Percentiles rank a stretch among this genome's conserved stretches.
phyloP scores from a whole-genome alignment of 1,140 invertebrate species.

The Metaphire vulgaris region DNA sequence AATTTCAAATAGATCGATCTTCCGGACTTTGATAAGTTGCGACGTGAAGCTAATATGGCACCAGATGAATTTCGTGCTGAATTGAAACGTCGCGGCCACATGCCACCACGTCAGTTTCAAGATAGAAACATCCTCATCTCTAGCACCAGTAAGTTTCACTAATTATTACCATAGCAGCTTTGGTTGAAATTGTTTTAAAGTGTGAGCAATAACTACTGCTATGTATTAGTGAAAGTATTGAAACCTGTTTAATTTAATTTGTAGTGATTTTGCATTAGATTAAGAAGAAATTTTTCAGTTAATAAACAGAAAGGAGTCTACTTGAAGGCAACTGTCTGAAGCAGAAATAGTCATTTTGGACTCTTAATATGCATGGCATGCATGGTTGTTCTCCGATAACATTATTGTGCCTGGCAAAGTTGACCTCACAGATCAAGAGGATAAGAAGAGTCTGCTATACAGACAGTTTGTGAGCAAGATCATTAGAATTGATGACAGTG shows the following conservation, averaged over 20 bases:
- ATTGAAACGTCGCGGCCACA: conserved; percentile 36
- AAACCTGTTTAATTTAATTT: background rate
- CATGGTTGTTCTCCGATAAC: too few relatives aligned
- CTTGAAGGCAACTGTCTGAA: too few relatives aligned
- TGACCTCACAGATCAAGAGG: too few relatives aligned
- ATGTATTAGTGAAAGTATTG: background rate
- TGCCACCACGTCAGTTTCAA: conserved; percentile 35
- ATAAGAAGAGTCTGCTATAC: too few relatives aligned
- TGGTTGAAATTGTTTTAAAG: background rate
- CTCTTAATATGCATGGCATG: too few relatives aligned
- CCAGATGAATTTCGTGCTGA: conserved; percentile 36
- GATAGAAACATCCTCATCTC: conserved; percentile 36
- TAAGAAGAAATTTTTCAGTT: background rate
- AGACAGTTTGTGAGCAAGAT: too few relatives aligned
- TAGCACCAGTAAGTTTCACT: conserved; percentile 32
- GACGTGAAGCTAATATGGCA: conserved; percentile 32
- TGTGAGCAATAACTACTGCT: background rate
- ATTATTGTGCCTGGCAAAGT: too few relatives aligned
- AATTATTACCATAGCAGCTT: background rate
- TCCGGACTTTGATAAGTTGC: conserved; percentile 35
- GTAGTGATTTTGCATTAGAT: conserved; percentile 7
- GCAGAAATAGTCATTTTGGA: too few relatives aligned
- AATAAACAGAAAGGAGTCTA: too few relatives aligned
- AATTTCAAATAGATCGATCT: conserved; percentile 33
- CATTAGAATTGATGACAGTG: too few relatives aligned